Evolutionary conservation across 1,140 invertebrate genomes (phyloP).

Genomic region (Helicorthomorpha holstii): DNA sequence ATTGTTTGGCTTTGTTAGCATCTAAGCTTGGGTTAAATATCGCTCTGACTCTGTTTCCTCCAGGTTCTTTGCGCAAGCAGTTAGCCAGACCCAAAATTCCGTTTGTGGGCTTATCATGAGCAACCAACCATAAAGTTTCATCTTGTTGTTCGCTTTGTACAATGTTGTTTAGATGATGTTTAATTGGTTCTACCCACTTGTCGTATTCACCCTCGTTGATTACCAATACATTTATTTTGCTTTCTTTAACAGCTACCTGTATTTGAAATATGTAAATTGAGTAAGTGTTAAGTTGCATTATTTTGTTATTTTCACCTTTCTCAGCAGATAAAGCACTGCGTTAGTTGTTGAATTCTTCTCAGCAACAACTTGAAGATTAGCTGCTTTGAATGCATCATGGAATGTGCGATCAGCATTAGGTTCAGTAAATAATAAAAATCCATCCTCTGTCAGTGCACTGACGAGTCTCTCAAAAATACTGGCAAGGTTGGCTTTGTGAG

Average conservation of each 20-base stretch:
- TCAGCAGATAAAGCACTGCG: background rate
- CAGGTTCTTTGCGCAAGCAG: constrained; percentile 68
- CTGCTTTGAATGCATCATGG: background rate
- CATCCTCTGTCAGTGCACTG: background rate
- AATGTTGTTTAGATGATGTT: background rate
- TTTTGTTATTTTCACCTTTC: background rate
- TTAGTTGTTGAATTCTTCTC: background rate
- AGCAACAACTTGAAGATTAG: background rate
- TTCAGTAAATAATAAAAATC: background rate
- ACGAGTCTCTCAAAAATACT: background rate
- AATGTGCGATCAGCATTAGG: background rate
- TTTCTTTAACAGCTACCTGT: background rate
- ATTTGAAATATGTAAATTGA: background rate
- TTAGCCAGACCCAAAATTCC: constrained; percentile 76
- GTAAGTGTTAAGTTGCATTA: background rate
- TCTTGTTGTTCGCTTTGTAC: background rate
- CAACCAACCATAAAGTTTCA: constrained; percentile 21
- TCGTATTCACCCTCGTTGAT: background rate
- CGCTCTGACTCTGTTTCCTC: constrained; percentile 41
- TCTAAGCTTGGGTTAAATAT: constrained; percentile 12
- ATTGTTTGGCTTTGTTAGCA: constrained; percentile 17
- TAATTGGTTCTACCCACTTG: background rate
- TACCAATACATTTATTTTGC: background rate
- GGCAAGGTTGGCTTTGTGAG: background rate
- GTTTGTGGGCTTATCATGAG: constrained; percentile 21